Evolutionary conservation across 2,797 vertebrate genomes (phyloP).

Genomic region (Stomatorhinus walkeri): DNA sequence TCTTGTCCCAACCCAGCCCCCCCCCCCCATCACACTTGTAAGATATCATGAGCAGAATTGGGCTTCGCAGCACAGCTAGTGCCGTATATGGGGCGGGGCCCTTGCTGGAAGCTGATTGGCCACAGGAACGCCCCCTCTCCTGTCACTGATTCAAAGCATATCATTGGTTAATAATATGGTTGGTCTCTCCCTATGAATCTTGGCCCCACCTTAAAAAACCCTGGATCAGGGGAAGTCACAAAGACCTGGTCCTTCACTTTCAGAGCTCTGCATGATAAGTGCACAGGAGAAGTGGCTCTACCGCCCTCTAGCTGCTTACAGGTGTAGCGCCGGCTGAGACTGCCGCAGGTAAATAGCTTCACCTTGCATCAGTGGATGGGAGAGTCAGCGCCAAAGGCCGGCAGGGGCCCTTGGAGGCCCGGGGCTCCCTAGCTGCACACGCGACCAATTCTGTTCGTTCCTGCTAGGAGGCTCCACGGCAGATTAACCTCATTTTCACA

Average conservation of each 20-base stretch:
- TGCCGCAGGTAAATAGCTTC: neutral
- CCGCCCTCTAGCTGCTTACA: neutral
- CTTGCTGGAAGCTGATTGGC: neutral
- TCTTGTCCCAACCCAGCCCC: neutral
- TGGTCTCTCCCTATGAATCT: neutral
- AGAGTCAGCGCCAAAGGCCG: neutral
- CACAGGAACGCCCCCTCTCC: neutral
- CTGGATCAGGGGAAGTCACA: neutral
- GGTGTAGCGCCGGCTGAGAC: neutral
- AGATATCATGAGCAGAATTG: neutral
- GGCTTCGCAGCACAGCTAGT: neutral
- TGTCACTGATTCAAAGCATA: neutral
- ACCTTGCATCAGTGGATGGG: neutral
- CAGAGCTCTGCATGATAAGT: neutral
- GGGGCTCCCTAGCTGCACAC: neutral
- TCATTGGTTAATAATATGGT: neutral
- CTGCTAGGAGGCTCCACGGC: neutral
- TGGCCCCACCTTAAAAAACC: neutral
- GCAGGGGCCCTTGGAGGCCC: neutral
- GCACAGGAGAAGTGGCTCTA: neutral
- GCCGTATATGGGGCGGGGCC: neutral
- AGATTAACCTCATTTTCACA: slow-evolving; percentile 21
- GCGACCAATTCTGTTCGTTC: slow-evolving; percentile 4
- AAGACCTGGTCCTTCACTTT: neutral
- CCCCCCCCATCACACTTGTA: neutral